A percentile compares a stretch with the other conserved stretches of the same genome.
Evolutionary conservation across 2,888 invertebrate species (phyloP).

Genomic region (Drosophila kambysellisi): DNA sequence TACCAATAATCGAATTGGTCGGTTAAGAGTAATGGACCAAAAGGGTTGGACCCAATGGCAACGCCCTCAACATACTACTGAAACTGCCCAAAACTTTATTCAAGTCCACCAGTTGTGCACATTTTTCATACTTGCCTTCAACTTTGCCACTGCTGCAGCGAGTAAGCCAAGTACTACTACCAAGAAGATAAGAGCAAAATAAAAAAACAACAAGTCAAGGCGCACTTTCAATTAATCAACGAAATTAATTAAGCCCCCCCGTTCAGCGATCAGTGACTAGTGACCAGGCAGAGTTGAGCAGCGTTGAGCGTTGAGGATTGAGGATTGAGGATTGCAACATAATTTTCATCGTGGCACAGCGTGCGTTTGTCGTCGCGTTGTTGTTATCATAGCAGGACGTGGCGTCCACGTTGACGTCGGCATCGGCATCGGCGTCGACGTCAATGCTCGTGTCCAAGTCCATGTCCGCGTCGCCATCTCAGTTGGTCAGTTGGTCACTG

Average conservation of each 20-base stretch:
- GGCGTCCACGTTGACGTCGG: constrained; percentile 30
- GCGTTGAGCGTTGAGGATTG: constrained; percentile 25
- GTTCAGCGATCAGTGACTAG: constrained; percentile 40
- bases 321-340: constrained; percentile 66
- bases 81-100: constrained; percentile 36
- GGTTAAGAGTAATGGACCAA: constrained; percentile 67
- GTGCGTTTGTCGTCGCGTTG: constrained; percentile 77
- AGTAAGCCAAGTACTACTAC: constrained; percentile 17
- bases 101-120: constrained; percentile 21
- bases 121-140: constrained; percentile 71
- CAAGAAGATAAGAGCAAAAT: constrained; percentile 7
- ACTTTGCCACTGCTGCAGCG: constrained; percentile 68
- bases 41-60: constrained; percentile 62
- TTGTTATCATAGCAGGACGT: constrained; percentile 74
- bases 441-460: constrained; percentile 37
- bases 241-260: constrained; percentile 75
- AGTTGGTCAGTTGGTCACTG: constrained; percentile 64
- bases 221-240: constrained; percentile 80
- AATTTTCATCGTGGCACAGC: constrained; percentile 76
- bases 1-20: constrained; percentile 64
- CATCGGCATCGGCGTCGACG: constrained; percentile 23
- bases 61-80: constrained; percentile 77
- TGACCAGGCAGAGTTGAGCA: constrained; percentile 58
- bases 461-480: constrained; percentile 52
- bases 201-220: constrained; percentile 39